Evolutionary conservation across 2,888 invertebrate genomes (phyloP), one percentile per base, ranked within the genome.

Genomic region (Rhyacophila evoluta): DNA sequence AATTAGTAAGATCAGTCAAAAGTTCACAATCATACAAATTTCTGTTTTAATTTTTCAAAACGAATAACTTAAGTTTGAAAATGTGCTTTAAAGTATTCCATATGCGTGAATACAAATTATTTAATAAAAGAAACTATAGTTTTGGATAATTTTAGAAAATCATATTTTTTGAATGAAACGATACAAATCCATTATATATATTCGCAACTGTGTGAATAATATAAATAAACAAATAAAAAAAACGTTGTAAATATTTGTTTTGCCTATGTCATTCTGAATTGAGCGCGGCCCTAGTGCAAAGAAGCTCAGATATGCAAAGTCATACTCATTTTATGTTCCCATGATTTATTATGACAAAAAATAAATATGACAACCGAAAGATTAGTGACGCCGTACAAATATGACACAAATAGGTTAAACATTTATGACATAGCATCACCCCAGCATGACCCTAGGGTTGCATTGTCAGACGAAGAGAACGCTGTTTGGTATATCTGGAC

Each of bases 261-360:
- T 39, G 3, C 15, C 15, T 15, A 15, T 12, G 1, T 19, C 25
- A 25, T 19, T 19, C 55, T 19, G 55, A 10, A 55, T 25, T 55
- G 15, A 1, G 4, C 39, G 55, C 55, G 55, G 55, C 55, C 55
- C 8, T 19, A 8, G 1, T 25, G 55, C 55, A 55, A 55, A 55
- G 55, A 10, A 55, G 25, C 25, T 10, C 55, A 55, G 72, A 72
- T 72, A 38, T 71, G 79, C 79, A 74, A 10, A 12, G 77, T 79
- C 77, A 79, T 74, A 11, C 28, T 33, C 28, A 15, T 38, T 25
- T 68, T 36, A 72, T 36, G 79, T 79, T 77, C 68, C 72, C 55
- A 71, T 73, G 74, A 77, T 79, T 72, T 77, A 55, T 77, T 77
- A 73, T 77, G 79, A 79, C 79, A 79, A 77, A 78, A 69, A 74